These are phyloP conservation scores for Sclerurus mexicanus DNA, from an alignment of 2,113 vertebrate species.

Conservation along the genomic window DNA sequence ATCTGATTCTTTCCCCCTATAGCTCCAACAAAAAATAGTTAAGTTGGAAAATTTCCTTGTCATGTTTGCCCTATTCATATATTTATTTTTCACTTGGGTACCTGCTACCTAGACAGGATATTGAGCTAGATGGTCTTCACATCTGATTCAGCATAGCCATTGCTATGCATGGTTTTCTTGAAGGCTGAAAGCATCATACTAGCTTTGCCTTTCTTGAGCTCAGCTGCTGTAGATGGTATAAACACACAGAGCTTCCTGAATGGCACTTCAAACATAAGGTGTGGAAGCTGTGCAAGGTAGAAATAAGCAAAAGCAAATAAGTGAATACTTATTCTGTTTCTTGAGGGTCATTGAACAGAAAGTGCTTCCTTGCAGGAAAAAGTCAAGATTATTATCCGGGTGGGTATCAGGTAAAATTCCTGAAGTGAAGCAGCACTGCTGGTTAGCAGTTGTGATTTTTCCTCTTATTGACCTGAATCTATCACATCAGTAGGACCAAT, in stretches of 20 bases:
- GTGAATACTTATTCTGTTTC: background rate
- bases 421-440: background rate
- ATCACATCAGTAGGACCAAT: background rate
- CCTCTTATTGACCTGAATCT: background rate
- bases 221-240: background rate
- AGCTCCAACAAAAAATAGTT: constrained; percentile 9
- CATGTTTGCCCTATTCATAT: background rate
- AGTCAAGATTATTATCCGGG: background rate
- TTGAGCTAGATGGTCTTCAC: background rate
- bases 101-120: background rate
- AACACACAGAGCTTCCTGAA: background rate
- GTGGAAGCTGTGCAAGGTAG: background rate
- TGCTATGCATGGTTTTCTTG: background rate
- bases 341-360: background rate
- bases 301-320: background rate
- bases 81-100: background rate
- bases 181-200: background rate
- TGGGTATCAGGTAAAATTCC: background rate
- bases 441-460: background rate
- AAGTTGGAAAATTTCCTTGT: background rate
- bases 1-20: background rate
- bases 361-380: background rate
- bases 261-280: background rate
- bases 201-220: background rate
- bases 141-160: background rate